A percentile compares a stretch with the other conserved stretches of the same genome.
Evolutionary conservation across 1,140 invertebrate genomes (phyloP).

Genomic region (Lepidostoma basale): DNA sequence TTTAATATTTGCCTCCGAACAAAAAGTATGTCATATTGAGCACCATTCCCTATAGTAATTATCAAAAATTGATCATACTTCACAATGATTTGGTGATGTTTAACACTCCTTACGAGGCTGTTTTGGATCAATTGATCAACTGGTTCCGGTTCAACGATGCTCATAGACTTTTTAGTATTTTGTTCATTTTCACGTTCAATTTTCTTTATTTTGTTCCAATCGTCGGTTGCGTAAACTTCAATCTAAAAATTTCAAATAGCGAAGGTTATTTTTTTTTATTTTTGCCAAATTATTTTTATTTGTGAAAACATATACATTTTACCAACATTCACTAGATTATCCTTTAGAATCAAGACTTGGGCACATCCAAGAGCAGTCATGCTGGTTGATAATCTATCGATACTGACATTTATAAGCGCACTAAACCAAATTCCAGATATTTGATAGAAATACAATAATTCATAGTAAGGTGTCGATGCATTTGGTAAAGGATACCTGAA

Average conservation of each 20-base stretch:
- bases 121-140: slow-evolving; percentile 38
- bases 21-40: too few relatives aligned
- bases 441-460: slow-evolving; percentile 44
- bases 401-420: slow-evolving; percentile 46
- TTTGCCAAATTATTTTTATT: neutral
- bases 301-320: neutral
- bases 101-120: slow-evolving; percentile 42
- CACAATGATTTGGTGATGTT: slow-evolving; percentile 47
- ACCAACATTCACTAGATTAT: slow-evolving; percentile 47
- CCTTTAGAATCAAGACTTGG: slow-evolving; percentile 48
- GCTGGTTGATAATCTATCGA: slow-evolving; percentile 48
- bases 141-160: neutral
- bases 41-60: too few relatives aligned
- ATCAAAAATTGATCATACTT: too few relatives aligned
- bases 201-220: neutral
- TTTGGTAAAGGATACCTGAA: slow-evolving; percentile 43
- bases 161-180: neutral
- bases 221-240: slow-evolving; percentile 19
- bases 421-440: slow-evolving; percentile 44
- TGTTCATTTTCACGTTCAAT: neutral
- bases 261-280: too few relatives aligned
- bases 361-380: slow-evolving; percentile 45
- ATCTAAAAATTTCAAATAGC: slow-evolving; percentile 14
- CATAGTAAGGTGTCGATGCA: slow-evolving; percentile 36
- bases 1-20: too few relatives aligned